Percentiles rank a stretch among this genome's conserved stretches.
Evolutionary conservation across 2,888 invertebrate genomes (phyloP).

Genomic region (Unio delphinus): DNA sequence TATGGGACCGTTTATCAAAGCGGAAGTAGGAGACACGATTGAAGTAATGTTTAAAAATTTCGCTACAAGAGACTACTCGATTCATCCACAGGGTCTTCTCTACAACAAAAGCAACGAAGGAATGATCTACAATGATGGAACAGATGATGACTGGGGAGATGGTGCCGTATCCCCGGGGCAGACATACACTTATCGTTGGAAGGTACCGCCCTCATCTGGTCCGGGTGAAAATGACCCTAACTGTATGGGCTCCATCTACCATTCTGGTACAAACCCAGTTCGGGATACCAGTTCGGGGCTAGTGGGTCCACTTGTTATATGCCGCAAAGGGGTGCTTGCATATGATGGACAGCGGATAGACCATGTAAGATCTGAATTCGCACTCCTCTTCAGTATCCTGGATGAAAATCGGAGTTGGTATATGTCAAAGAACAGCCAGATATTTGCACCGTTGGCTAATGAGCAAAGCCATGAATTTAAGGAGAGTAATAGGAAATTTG

Average conservation of each 20-base stretch:
- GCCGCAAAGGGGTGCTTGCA: slow-evolving; percentile 34
- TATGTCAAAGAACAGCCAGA: slow-evolving; percentile 50
- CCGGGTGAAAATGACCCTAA: slow-evolving; percentile 46
- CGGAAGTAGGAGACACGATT: slow-evolving; percentile 57
- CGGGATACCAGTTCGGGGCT: slow-evolving; percentile 48
- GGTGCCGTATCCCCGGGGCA: slow-evolving; percentile 26
- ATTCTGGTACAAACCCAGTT: slow-evolving; percentile 49
- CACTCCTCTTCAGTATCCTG: slow-evolving; percentile 52
- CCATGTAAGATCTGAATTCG: slow-evolving; percentile 53
- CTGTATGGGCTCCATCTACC: slow-evolving; percentile 53
- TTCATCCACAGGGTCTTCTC: slow-evolving; percentile 34
- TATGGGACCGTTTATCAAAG: slow-evolving; percentile 59
- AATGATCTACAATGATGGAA: slow-evolving; percentile 19
- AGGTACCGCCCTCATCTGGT: slow-evolving; percentile 43
- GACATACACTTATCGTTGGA: slow-evolving; percentile 37
- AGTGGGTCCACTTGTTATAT: slow-evolving; percentile 47
- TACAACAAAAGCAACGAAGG: slow-evolving; percentile 45
- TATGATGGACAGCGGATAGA: slow-evolving; percentile 24
- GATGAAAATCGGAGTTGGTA: slow-evolving; percentile 61
- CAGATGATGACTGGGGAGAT: slow-evolving; percentile 5
- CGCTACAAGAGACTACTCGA: slow-evolving; percentile 33
- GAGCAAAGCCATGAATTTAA: slow-evolving; percentile 26
- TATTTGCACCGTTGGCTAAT: slow-evolving; percentile 30
- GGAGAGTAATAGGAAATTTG: slow-evolving; percentile 44
- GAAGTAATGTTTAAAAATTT: slow-evolving; percentile 45